Evolutionary conservation across 2,888 invertebrate genomes (phyloP), one percentile per base, ranked within the genome.

Genomic region (Cremastobaeus sp.): DNA sequence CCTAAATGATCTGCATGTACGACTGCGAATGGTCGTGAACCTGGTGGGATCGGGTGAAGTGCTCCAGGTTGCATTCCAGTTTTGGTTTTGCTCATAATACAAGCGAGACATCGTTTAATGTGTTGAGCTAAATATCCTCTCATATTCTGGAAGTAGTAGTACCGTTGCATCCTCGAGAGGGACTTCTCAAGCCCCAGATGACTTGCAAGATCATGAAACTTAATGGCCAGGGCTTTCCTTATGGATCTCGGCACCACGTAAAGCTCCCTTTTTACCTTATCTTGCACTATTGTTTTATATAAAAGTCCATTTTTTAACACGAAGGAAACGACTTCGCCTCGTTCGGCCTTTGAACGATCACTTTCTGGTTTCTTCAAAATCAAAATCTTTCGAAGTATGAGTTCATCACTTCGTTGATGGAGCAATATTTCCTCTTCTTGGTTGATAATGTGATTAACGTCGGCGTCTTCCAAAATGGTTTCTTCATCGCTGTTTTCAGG

Each of bases 31-130:
- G 81, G 80, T 32, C 78, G 34, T 4, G 9, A 21, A 8, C 77
- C 79, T 1, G 76, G 75, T 0, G 77, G 76, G 20, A 80, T 79
- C 8, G 80, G 79, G 25, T 81, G 77, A 1, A 82, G 43, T 3
- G 64, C 57, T 4, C 79, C 78, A 1, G 52, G 59, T 47, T 66
- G 74, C 9, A 55, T 64, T 2, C 79, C 79, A 9, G 54, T 45
- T 20, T 55, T 62, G 5, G 18, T 37, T 47, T 81, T 80, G 5
- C 41, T 73, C 17, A 78, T 15, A 1, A 76, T 57, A 57, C 81
- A 82, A 9, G 79, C 74, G 2, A 81, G n/a, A 54, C 81, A 82
- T 5, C 39, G 20, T 1, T 37, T 5, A 8, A 82, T 76, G 32
- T 79, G 79, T 2, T n/a, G n/a, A n/a, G n/a, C n/a, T n/a, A n/a